Conservation (phyloP, 2,888 invertebrate species). For the Lasiommata megera region DNA sequence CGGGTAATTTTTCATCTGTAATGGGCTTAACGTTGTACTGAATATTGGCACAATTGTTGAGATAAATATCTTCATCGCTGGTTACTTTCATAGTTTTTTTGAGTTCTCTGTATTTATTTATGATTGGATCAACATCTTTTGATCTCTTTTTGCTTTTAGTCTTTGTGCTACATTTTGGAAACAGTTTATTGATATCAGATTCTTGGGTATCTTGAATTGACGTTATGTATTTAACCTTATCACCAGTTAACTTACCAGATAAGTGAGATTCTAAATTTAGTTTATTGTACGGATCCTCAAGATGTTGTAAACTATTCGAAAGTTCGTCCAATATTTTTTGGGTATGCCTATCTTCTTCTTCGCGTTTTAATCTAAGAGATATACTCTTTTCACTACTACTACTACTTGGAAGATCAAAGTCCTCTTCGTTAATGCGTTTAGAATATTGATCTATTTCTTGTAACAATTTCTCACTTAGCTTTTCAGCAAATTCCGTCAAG, state of each 20-base stretch:
- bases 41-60: slow-evolving; percentile 73
- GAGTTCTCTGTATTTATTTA: slow-evolving; percentile 72
- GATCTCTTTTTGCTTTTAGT: slow-evolving; percentile 76
- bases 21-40: slow-evolving; percentile 61
- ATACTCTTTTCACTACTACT: slow-evolving; percentile 77
- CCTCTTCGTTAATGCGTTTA: slow-evolving; percentile 76
- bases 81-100: slow-evolving; percentile 72
- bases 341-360: slow-evolving; percentile 73
- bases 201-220: slow-evolving; percentile 77
- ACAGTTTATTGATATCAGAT: slow-evolving; percentile 69
- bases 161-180: slow-evolving; percentile 74
- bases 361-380: slow-evolving; percentile 72
- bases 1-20: slow-evolving; percentile 60
- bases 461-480: slow-evolving; percentile 89
- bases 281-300: slow-evolving; percentile 83
- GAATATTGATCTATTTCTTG: slow-evolving; percentile 87
- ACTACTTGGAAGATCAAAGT: slow-evolving; percentile 75
- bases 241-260: slow-evolving; percentile 80
- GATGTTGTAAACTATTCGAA: slow-evolving; percentile 76
- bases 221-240: slow-evolving; percentile 81
- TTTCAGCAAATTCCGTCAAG: slow-evolving; percentile 90
- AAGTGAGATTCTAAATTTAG: slow-evolving; percentile 81
- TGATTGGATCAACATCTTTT: slow-evolving; percentile 74
- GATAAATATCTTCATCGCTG: slow-evolving; percentile 67
- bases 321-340: slow-evolving; percentile 74